Evolutionary conservation across 2,888 invertebrate species (phyloP), one percentile per base, ranked within the genome.

Genomic region (Sinotaia quadrata): DNA sequence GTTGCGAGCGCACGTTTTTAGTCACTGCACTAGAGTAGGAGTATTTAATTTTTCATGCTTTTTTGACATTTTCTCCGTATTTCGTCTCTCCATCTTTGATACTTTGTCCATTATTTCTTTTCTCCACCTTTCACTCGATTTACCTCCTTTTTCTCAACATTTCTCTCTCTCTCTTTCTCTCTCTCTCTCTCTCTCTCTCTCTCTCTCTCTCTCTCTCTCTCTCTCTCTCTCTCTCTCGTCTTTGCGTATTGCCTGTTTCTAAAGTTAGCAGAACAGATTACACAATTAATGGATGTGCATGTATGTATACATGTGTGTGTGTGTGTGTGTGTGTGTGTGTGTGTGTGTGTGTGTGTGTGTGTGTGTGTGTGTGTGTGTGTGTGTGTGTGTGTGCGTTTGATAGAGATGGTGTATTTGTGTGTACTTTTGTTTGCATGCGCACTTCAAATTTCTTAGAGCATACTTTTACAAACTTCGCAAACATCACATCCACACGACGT

Each of bases 301-400:
- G 1, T 24, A 54, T n/a, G 3, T n/a, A 21, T 29, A 24, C 24
- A n/a, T 31, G 4, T n/a, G 27, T 41, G n/a, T 62, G 33, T 29
- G n/a, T 33, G 31, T 36, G 33, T 52, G 34, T 2, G 33, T 51
- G 34, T 52, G 37, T 27, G 34, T 52, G 63, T 63, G 33, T 54
- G 33, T 63, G 34, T 54, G 51, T 63, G 36, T 36, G 12, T n/a
- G 10, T 34, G n/a, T 34, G 36, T 37, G 41, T 36, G n/a, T 24
- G 24, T 41, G 37, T 59, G 37, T 37, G 36, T 59, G 41, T 37
- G 36, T 59, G 37, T 37, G 24, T 59, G 37, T 59, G 24, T 59
- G 59, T 59, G 36, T 58, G 57, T 58, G 10, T 27, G 36, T 12
- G 24, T 21, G n/a, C n/a, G n/a, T n/a, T n/a, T n/a, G n/a, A n/a